Conservation (phyloP, 2,113 vertebrate genomes). For the Copsychus sechellarum region DNA sequence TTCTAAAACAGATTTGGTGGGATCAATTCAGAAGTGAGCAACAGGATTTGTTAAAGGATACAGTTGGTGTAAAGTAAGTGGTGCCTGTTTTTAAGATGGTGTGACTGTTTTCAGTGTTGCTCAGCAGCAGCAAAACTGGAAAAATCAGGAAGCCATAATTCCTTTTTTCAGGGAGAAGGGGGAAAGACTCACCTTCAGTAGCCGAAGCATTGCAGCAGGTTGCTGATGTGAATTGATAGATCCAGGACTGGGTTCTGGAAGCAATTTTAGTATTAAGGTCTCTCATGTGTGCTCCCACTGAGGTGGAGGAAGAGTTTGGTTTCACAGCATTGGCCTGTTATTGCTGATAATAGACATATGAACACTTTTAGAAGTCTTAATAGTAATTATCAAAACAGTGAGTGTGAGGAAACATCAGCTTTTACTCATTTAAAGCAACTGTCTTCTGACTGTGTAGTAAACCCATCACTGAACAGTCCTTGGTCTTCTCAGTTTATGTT, state of each 20-base stretch:
- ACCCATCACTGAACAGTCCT: not conserved
- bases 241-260: not conserved
- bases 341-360: not conserved
- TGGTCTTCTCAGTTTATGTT: not conserved
- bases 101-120: not conserved
- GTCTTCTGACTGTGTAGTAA: not conserved
- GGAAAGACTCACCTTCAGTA: fast-evolving
- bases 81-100: not conserved
- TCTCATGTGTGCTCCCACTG: fast-evolving
- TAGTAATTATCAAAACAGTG: not conserved
- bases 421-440: not conserved
- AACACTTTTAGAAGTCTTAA: not conserved
- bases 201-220: not conserved
- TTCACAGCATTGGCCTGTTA: not conserved
- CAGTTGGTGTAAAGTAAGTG: not conserved
- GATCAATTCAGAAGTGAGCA: not conserved
- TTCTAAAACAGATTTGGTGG: not conserved
- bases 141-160: not conserved
- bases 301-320: not conserved
- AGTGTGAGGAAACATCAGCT: not conserved
- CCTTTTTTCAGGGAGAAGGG: not conserved
- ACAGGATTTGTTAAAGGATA: not conserved
- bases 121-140: not conserved
- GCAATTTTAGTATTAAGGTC: not conserved
- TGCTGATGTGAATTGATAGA: not conserved